Evolutionary conservation across 2,113 vertebrate species (phyloP).

Genomic region (Syngnathus typhle): DNA sequence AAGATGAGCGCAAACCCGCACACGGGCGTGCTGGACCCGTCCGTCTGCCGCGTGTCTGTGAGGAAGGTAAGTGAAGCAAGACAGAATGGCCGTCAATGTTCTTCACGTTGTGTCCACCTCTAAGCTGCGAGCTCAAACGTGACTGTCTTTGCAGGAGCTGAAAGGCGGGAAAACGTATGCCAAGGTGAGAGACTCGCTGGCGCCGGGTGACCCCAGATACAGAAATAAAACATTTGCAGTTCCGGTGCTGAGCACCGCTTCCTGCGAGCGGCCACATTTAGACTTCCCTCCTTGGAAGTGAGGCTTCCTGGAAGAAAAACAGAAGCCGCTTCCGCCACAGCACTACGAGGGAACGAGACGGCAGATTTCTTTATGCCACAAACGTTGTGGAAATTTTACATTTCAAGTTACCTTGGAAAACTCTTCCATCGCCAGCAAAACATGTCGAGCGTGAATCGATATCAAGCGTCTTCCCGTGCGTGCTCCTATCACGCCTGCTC

Average conservation of each 20-base stretch:
- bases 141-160: conserved; percentile 80
- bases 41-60: conserved; percentile 91
- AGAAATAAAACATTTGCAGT: neutral
- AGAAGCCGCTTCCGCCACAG: conserved; percentile 7
- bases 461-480: too few relatives aligned
- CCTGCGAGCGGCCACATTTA: conserved; percentile 67
- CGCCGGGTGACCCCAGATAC: conserved; percentile 10
- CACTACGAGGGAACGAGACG: too few relatives aligned
- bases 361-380: too few relatives aligned
- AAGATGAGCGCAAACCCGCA: conserved; percentile 96
- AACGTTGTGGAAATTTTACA: too few relatives aligned
- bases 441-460: too few relatives aligned
- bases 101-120: too few relatives aligned
- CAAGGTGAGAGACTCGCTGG: conserved; percentile 79
- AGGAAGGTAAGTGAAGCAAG: conserved; percentile 77
- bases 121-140: neutral
- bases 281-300: conserved; percentile 49
- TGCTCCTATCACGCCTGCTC: too few relatives aligned
- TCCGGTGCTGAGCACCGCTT: neutral
- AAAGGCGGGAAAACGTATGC: conserved; percentile 95
- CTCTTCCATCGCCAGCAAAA: too few relatives aligned
- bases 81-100: neutral
- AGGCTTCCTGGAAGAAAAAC: conserved; percentile 56
- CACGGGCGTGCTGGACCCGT: conserved; percentile 91
- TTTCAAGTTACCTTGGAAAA: too few relatives aligned